Evolutionary conservation across 2,113 vertebrate species (phyloP).

Genomic region (Chamaea fasciata): DNA sequence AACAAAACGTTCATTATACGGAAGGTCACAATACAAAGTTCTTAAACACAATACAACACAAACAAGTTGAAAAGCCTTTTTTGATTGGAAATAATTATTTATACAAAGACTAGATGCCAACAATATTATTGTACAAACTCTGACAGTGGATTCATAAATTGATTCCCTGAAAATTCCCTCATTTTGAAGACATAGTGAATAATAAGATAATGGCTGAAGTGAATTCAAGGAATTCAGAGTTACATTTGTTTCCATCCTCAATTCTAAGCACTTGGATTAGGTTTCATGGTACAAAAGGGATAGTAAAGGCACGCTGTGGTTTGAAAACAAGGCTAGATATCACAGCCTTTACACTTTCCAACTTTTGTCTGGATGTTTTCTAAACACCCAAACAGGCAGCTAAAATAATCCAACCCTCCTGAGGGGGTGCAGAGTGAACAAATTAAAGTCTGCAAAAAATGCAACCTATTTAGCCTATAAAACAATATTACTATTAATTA

Average conservation of each 20-base stretch:
- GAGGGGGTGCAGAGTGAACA: not conserved
- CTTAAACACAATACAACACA: slow-evolving; percentile 23
- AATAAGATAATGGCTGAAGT: slow-evolving; percentile 16
- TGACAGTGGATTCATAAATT: not conserved
- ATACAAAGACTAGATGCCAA: slow-evolving; percentile 39
- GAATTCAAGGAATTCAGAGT: not conserved
- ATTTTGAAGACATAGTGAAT: not conserved
- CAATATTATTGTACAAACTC: slow-evolving; percentile 6
- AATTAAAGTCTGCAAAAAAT: not conserved
- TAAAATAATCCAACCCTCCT: not conserved
- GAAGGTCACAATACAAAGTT: slow-evolving; percentile 47
- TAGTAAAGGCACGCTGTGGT: slow-evolving; percentile 54
- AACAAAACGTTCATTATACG: not conserved
- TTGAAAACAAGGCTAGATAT: slow-evolving; percentile 7
- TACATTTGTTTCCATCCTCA: not conserved
- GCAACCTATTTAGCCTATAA: not conserved
- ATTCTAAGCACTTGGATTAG: not conserved
- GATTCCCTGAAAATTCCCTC: slow-evolving; percentile 8
- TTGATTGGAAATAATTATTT: not conserved
- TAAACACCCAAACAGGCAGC: not conserved
- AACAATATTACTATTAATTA: not conserved
- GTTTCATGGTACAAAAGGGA: not conserved
- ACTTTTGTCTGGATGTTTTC: not conserved
- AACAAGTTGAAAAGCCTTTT: slow-evolving; percentile 41
- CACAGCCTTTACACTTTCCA: not conserved